Evolutionary conservation across 2,113 vertebrate species (phyloP).

Genomic region (Felis chaus): DNA sequence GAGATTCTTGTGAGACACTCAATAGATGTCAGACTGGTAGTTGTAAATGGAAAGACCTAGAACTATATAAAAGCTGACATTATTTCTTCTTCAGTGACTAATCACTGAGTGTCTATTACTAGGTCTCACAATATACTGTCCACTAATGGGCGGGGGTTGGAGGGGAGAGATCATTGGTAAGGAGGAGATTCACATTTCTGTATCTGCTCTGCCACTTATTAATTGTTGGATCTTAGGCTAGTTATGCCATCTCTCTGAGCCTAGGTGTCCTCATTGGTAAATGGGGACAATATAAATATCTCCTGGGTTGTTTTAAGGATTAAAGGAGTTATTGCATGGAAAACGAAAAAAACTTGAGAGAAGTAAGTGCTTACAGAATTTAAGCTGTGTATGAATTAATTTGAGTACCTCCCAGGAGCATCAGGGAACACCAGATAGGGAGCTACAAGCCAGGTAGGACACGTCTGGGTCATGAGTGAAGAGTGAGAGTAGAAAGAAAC

Average conservation of each 20-base stretch:
- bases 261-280: neutral
- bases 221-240: neutral
- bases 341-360: neutral
- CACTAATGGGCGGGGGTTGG: neutral
- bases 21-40: neutral
- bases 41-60: conserved; percentile 13
- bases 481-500: neutral
- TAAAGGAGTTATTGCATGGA: neutral
- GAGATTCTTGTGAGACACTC: neutral
- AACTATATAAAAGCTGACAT: neutral
- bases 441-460: neutral
- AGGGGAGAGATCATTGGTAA: neutral
- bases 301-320: neutral
- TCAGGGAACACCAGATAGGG: neutral
- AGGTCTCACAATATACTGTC: neutral
- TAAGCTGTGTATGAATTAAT: neutral
- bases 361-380: neutral
- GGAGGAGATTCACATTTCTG: conserved; percentile 25
- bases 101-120: neutral
- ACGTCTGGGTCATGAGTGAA: neutral
- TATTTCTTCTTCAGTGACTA: conserved; percentile 6
- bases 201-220: neutral
- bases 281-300: neutral
- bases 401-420: neutral
- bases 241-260: neutral